A percentile compares a stretch with the other conserved stretches of the same genome.
phyloP scores from a whole-genome alignment of 2,797 vertebrate genomes.

The Argentina silus region DNA sequence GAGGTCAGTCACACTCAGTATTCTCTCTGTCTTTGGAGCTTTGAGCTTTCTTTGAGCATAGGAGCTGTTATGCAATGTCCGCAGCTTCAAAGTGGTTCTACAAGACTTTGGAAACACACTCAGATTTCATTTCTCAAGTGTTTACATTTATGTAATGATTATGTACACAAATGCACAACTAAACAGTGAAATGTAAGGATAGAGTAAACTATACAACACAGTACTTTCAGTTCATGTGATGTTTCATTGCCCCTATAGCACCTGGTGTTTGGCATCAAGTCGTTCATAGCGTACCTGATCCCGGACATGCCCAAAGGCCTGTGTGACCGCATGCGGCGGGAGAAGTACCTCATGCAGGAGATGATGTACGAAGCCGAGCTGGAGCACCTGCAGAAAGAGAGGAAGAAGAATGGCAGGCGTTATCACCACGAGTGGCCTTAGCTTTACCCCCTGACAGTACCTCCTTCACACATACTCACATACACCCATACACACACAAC shows the following conservation, averaged over 20 bases:
- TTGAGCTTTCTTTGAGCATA: no score
- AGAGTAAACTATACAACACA: no score
- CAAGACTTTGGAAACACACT: no score
- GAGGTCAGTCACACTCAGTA: constrained; percentile 82
- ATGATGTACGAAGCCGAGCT: constrained; percentile 99
- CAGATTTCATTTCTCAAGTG: no score
- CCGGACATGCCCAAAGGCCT: constrained; percentile 97
- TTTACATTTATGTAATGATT: no score
- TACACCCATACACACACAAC: constrained; percentile 23
- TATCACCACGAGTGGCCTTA: constrained; percentile 99
- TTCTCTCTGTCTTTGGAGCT: no score
- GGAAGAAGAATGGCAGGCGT: constrained; percentile 93
- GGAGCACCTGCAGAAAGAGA: constrained; percentile 94
- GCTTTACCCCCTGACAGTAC: constrained; percentile 47
- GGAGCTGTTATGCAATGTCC: neutral
- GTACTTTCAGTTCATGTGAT: neutral
- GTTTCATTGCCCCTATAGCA: constrained; percentile 79
- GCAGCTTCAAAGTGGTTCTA: no score
- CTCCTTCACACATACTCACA: constrained; percentile 24
- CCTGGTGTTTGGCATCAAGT: constrained; percentile 98
- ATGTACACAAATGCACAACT: no score
- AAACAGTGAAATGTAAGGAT: no score
- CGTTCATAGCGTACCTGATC: constrained; percentile 98
- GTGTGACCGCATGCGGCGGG: constrained; percentile 94
- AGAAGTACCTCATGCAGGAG: constrained; percentile 98